phyloP scores from a whole-genome alignment of 2,888 invertebrate species.

The Apomyelois bistriatella region DNA sequence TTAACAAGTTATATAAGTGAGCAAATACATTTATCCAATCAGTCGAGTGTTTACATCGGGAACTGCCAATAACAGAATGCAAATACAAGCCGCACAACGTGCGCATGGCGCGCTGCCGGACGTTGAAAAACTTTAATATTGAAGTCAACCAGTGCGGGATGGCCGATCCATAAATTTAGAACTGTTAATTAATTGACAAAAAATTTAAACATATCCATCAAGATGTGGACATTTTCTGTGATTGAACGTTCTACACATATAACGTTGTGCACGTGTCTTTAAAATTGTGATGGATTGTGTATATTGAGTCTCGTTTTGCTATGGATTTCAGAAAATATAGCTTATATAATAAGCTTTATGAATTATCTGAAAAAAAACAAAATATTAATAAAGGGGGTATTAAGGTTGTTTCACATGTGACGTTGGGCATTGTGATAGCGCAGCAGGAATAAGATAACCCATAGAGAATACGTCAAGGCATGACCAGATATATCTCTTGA shows the following conservation, averaged over 20 bases:
- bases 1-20: slow-evolving; percentile 16
- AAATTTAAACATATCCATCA: slow-evolving; percentile 9
- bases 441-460: no score
- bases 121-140: slow-evolving; percentile 42
- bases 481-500: no score
- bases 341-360: no score
- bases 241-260: neutral
- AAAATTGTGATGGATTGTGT: slow-evolving; percentile 42
- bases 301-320: neutral
- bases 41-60: slow-evolving; percentile 62
- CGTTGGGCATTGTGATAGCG: no score
- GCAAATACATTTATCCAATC: slow-evolving; percentile 60
- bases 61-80: slow-evolving; percentile 71
- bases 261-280: slow-evolving; percentile 25
- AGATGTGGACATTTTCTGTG: neutral
- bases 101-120: slow-evolving; percentile 12
- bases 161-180: slow-evolving; percentile 19
- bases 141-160: slow-evolving; percentile 26
- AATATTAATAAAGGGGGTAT: no score
- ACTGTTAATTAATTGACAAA: slow-evolving; percentile 21
- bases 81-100: slow-evolving; percentile 59
- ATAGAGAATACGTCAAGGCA: no score
- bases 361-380: no score
- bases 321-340: no score
- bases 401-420: no score